These are phyloP conservation scores for Dipodomys stephensi DNA, from an alignment of 2,113 vertebrate species.

Conservation along the genomic window DNA sequence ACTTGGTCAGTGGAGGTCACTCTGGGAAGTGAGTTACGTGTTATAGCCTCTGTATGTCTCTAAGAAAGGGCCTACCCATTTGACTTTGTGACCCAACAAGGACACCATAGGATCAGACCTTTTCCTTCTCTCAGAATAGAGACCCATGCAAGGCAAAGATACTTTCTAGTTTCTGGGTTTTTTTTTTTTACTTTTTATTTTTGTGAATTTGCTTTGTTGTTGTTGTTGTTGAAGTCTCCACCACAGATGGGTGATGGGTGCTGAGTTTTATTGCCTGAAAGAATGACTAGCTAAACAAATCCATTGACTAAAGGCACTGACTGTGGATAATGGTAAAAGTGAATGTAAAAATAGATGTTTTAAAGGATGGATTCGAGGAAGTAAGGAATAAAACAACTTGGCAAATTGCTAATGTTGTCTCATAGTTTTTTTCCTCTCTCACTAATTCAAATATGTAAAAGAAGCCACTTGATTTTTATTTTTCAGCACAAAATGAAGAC, in stretches of 20 bases:
- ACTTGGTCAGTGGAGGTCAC: not conserved
- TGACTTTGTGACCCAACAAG: not conserved
- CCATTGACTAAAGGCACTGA: not conserved
- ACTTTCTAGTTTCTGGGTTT: not conserved
- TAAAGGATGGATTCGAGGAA: not conserved
- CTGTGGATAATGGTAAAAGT: not conserved
- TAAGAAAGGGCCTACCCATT: not conserved
- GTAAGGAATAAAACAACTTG: not conserved
- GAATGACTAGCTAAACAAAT: not conserved
- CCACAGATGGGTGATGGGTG: not conserved
- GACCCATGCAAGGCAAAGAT: not conserved
- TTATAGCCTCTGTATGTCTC: not conserved
- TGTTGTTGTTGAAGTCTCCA: not conserved
- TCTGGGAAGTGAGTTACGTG: not conserved
- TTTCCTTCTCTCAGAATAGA: not conserved
- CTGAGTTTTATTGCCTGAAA: not conserved
- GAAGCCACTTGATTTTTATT: constrained; percentile 7
- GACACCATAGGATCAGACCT: not conserved
- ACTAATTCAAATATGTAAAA: not conserved
- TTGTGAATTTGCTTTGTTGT: not conserved
- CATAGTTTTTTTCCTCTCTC: not conserved
- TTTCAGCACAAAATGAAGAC: not conserved
- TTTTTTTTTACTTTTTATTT: not conserved
- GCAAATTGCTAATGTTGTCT: not conserved
- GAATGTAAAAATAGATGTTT: not conserved